These are phyloP conservation scores for Archips crataeganus DNA, from an alignment of 2,888 invertebrate species.

Conservation along the genomic window DNA sequence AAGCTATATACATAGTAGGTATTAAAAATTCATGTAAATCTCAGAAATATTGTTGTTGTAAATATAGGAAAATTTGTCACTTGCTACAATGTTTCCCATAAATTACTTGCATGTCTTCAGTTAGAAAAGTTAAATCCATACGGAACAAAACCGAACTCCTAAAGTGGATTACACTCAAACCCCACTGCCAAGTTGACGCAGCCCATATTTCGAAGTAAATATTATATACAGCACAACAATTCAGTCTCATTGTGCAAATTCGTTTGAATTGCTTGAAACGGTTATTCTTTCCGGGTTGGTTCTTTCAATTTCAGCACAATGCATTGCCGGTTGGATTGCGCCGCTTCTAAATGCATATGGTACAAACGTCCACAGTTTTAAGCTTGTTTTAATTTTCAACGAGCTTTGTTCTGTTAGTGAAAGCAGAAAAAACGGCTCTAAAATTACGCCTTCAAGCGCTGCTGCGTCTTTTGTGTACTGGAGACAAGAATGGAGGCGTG, in stretches of 20 bases:
- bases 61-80: neutral
- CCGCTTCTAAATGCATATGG: constrained; percentile 44
- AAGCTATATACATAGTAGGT: too few species aligned
- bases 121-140: constrained; percentile 6
- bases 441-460: constrained; percentile 33
- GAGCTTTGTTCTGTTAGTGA: constrained; percentile 39
- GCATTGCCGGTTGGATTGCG: constrained; percentile 38
- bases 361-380: constrained; percentile 41
- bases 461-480: constrained; percentile 25
- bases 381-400: constrained; percentile 44
- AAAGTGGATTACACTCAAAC: constrained; percentile 17
- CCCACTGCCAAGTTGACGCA: constrained; percentile 17
- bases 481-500: constrained; percentile 23
- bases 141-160: constrained; percentile 17
- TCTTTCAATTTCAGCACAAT: constrained; percentile 44
- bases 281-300: constrained; percentile 46
- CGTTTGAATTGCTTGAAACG: constrained; percentile 39
- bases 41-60: neutral
- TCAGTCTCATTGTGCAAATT: constrained; percentile 39
- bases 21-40: too few species aligned
- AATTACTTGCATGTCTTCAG: neutral
- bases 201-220: constrained; percentile 17
- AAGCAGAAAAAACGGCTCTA: constrained; percentile 26
- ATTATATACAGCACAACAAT: constrained; percentile 21
- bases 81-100: neutral